A percentile compares a stretch with the other conserved stretches of the same genome.
Conservation (phyloP, 2,113 vertebrate species). For the Oryctolagus cuniculus region DNA sequence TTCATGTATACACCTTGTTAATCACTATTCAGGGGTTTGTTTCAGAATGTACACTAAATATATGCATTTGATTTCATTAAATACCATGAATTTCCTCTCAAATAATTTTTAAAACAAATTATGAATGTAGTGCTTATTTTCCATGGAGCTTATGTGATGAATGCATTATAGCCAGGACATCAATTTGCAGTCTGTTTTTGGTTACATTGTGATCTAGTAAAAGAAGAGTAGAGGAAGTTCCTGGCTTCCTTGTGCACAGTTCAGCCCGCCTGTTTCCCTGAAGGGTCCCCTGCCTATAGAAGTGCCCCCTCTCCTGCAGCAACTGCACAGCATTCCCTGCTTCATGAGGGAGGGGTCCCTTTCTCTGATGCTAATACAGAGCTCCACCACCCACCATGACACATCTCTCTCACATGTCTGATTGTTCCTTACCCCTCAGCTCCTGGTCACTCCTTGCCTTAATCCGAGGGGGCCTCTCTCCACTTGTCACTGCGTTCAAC, state of each 20-base stretch:
- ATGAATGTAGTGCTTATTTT: conserved; percentile 17
- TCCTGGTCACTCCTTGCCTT: neutral
- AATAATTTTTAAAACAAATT: conserved; percentile 39
- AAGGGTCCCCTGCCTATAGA: neutral
- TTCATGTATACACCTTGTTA: neutral
- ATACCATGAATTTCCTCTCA: neutral
- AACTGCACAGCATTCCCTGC: neutral
- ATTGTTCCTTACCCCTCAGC: neutral
- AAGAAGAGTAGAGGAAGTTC: neutral
- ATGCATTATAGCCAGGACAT: neutral
- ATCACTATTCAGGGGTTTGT: neutral
- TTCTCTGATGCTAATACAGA: neutral
- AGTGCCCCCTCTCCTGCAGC: neutral
- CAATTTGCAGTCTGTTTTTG: conserved; percentile 34
- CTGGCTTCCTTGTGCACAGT: neutral
- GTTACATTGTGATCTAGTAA: neutral
- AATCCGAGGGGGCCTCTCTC: neutral
- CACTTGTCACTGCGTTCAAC: neutral
- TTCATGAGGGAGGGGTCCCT: neutral
- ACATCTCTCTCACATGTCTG: neutral
- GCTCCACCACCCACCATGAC: neutral
- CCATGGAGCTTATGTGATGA: neutral
- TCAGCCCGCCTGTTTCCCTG: neutral
- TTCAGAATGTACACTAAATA: neutral
- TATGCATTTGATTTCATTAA: neutral